These are phyloP conservation scores for Microchirus variegatus DNA, from an alignment of 2,797 vertebrate genomes.

Conservation along the genomic window DNA sequence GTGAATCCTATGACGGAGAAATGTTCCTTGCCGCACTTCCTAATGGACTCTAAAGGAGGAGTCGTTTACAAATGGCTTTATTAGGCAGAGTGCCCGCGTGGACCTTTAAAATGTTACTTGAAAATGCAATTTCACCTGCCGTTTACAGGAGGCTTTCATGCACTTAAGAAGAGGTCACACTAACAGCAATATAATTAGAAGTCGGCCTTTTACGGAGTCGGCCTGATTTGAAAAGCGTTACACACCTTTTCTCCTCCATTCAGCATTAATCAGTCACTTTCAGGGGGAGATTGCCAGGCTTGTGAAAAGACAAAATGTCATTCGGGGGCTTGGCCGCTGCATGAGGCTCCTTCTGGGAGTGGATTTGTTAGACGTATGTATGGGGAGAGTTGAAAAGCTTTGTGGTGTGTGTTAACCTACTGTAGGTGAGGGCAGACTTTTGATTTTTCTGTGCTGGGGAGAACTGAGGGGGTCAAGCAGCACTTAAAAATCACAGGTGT, in stretches of 20 bases:
- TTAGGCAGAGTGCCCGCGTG: constrained; percentile 80
- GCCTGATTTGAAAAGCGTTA: constrained; percentile 75
- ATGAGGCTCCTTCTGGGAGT: constrained; percentile 46
- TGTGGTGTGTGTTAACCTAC: constrained; percentile 43
- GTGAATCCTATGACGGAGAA: constrained; percentile 74
- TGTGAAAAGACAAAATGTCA: constrained; percentile 66
- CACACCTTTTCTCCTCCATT: constrained; percentile 69
- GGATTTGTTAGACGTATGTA: constrained; percentile 46
- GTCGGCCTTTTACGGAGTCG: constrained; percentile 68
- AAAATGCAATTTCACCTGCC: constrained; percentile 83
- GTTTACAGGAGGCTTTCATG: constrained; percentile 81
- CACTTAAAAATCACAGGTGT: constrained; percentile 26
- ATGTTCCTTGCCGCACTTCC: constrained; percentile 72
- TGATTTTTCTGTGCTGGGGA: constrained; percentile 14
- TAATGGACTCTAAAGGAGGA: constrained; percentile 85
- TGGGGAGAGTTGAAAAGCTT: constrained; percentile 49
- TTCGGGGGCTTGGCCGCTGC: constrained; percentile 52
- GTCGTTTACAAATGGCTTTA: constrained; percentile 85
- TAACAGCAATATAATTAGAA: constrained; percentile 79
- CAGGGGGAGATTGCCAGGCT: constrained; percentile 49
- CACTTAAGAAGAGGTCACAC: constrained; percentile 78
- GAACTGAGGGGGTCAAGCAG: constrained; percentile 20
- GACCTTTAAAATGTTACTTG: constrained; percentile 82
- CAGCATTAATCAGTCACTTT: constrained; percentile 72
- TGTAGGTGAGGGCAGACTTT: constrained; percentile 19